These are phyloP conservation scores for Lanistes nyassanus DNA, from an alignment of 1,140 invertebrate species.

Conservation along the genomic window DNA sequence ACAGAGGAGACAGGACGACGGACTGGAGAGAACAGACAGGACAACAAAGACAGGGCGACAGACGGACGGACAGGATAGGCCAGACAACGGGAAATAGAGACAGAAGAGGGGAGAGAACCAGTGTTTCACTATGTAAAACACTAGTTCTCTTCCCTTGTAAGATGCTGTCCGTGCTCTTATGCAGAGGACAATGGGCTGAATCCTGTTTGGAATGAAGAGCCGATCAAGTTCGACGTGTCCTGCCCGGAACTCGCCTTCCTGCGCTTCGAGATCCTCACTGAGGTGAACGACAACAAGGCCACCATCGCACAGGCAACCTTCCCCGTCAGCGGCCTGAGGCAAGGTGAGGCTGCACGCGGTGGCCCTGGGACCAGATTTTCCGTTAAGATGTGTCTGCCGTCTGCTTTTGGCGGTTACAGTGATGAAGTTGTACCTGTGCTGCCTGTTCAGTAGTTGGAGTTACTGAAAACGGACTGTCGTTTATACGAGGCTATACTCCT, in stretches of 20 bases:
- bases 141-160: neutral
- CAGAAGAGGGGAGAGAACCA: neutral
- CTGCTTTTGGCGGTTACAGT: too few species aligned
- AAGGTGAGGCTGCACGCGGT: too few species aligned
- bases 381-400: too few species aligned
- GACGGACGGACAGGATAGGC: neutral
- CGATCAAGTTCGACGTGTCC: conserved; percentile 80
- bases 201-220: conserved; percentile 91
- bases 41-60: neutral
- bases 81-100: too few species aligned
- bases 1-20: neutral
- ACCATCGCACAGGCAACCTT: conserved; percentile 30
- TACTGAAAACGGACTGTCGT: too few species aligned
- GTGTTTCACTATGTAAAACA: neutral
- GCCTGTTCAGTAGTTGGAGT: too few species aligned
- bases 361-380: too few species aligned
- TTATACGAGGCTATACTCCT: too few species aligned
- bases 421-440: too few species aligned
- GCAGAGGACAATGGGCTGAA: conserved; percentile 73
- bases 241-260: conserved; percentile 90
- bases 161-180: neutral
- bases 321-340: conserved; percentile 26
- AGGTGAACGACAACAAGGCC: conserved; percentile 93
- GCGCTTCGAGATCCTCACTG: conserved; percentile 91
- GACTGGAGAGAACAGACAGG: too few species aligned